These are phyloP conservation scores for Nannobrachium achirus DNA, from an alignment of 2,113 vertebrate species.

Conservation along the genomic window DNA sequence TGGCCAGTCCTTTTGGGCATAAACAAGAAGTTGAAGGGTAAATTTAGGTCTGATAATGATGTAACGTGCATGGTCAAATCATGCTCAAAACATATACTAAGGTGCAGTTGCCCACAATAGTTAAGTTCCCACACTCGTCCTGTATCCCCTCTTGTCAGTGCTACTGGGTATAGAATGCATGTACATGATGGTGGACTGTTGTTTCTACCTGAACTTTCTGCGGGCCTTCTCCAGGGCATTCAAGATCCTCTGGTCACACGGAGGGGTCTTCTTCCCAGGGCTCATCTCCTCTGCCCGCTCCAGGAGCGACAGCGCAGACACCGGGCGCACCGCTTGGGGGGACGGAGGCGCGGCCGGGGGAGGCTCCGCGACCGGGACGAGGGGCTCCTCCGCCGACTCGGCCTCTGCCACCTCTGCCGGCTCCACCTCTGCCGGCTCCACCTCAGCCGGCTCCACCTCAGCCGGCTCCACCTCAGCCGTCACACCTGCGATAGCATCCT, in stretches of 20 bases:
- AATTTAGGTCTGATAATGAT: background rate
- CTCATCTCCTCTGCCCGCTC: conserved; percentile 67
- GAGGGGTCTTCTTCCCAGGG: conserved; percentile 33
- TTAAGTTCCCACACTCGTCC: no score
- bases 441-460: no score
- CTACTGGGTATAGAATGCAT: background rate
- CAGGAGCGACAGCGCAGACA: conserved; percentile 60
- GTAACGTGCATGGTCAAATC: no score
- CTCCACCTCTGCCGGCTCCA: no score
- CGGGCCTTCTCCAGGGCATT: conserved; percentile 73
- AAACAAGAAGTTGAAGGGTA: no score
- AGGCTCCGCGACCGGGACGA: background rate
- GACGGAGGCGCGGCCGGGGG: background rate
- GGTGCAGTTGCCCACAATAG: no score
- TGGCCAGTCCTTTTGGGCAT: background rate
- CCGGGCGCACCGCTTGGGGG: conserved; percentile 22
- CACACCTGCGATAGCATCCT: background rate
- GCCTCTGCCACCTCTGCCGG: background rate
- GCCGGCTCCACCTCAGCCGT: no score
- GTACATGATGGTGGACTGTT: background rate
- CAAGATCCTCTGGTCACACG: conserved; percentile 67
- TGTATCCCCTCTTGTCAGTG: no score
- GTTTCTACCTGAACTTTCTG: conserved; percentile 66
- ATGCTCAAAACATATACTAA: no score
- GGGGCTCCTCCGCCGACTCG: conserved; percentile 26